Percentiles rank a stretch among this genome's conserved stretches.
Conservation (phyloP, 2,888 invertebrate species). For the Drosophila kanekoi region DNA sequence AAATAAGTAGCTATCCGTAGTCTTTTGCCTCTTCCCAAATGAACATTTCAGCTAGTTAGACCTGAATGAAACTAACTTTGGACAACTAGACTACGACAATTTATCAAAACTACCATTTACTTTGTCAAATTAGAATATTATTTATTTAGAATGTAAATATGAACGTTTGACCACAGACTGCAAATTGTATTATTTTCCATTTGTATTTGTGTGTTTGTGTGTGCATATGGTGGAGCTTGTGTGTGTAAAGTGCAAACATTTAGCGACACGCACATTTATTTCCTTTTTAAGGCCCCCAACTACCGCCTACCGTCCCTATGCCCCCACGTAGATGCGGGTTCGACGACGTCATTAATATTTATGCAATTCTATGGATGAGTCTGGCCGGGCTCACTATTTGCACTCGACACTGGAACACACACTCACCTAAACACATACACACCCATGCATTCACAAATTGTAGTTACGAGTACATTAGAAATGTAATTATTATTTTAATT, state of each 20-base stretch:
- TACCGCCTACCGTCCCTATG: neutral
- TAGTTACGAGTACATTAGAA: constrained; percentile 77
- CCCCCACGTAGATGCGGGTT: constrained; percentile 39
- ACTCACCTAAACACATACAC: constrained; percentile 41
- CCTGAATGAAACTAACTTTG: constrained; percentile 53
- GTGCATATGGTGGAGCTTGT: constrained; percentile 24
- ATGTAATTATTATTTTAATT: constrained; percentile 84
- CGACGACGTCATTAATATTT: constrained; percentile 75
- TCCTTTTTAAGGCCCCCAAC: constrained; percentile 34
- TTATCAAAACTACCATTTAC: constrained; percentile 75
- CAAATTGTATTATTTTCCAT: constrained; percentile 48
- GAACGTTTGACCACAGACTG: constrained; percentile 72
- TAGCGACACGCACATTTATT: constrained; percentile 72
- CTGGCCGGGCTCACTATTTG: constrained; percentile 22
- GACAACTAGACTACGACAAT: constrained; percentile 42
- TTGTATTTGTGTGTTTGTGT: constrained; percentile 18
- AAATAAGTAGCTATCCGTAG: too few relatives aligned
- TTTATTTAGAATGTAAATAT: constrained; percentile 81
- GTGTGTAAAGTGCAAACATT: constrained; percentile 67
- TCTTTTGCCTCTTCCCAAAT: constrained; percentile 7
- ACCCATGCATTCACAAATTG: constrained; percentile 64
- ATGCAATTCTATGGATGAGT: constrained; percentile 51
- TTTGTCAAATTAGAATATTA: constrained; percentile 82
- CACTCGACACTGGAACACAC: constrained; percentile 17
- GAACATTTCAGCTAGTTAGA: constrained; percentile 32